A percentile compares a stretch with the other conserved stretches of the same genome.
Conservation (phyloP, 23 tunicate genomes). For the Oikopleura albicans region DNA sequence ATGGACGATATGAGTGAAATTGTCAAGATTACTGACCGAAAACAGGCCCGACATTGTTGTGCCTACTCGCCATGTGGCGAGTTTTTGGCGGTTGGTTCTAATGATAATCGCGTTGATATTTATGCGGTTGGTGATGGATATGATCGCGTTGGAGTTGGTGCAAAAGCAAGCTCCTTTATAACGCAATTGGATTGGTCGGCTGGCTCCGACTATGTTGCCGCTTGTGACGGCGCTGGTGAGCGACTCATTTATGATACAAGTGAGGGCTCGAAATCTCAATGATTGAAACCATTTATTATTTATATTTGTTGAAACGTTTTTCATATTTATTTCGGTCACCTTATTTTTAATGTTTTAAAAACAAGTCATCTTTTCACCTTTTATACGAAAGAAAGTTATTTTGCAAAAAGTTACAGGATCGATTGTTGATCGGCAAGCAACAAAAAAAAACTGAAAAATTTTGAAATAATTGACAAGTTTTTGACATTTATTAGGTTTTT, state of each 20-base stretch:
- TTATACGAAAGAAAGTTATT: too few species aligned
- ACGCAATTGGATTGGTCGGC: slow-evolving; percentile 98
- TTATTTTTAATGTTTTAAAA: background rate
- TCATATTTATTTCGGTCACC: background rate
- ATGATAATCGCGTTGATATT: slow-evolving; percentile 84
- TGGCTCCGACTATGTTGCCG: slow-evolving; percentile 45
- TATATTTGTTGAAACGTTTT: too few species aligned
- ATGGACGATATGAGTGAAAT: slow-evolving; percentile 46
- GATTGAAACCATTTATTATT: too few species aligned
- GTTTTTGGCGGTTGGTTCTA: slow-evolving; percentile 80
- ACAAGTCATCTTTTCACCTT: too few species aligned
- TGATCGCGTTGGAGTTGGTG: slow-evolving; percentile 43
- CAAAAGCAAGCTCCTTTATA: slow-evolving; percentile 80
- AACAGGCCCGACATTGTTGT: slow-evolving; percentile 80
- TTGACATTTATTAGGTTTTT: background rate
- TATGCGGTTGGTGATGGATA: slow-evolving; percentile 33
- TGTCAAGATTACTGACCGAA: slow-evolving; percentile 39
- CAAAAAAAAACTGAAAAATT: too few species aligned
- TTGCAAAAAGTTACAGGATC: too few species aligned
- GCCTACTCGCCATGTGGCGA: slow-evolving; percentile 65
- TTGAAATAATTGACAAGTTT: too few species aligned
- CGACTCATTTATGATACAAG: slow-evolving; percentile 60
- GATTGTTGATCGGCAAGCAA: too few species aligned
- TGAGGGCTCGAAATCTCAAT: too few species aligned
- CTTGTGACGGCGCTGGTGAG: slow-evolving; percentile 98